Evolutionary conservation across 2,797 vertebrate genomes (phyloP).

Genomic region (Sebastes hubbsi): DNA sequence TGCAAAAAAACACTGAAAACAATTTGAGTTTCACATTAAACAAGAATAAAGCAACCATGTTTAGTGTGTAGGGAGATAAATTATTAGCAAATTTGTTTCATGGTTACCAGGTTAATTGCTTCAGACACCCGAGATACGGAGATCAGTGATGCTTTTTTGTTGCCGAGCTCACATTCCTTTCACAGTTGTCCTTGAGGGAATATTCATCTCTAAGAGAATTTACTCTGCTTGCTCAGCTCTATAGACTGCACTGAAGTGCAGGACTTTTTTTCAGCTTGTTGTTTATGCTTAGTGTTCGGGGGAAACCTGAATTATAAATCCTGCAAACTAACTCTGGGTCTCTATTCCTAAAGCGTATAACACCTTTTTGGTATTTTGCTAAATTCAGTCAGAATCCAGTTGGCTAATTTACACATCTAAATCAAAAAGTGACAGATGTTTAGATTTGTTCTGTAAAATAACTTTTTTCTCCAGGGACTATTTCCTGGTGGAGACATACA

Average conservation of each 20-base stretch:
- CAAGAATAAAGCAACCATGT: background rate
- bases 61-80: background rate
- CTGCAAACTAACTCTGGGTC: background rate
- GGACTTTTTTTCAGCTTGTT: background rate
- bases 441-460: background rate
- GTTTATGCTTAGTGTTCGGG: background rate
- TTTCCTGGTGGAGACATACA: background rate
- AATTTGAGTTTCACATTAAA: background rate
- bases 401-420: background rate
- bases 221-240: background rate
- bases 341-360: background rate
- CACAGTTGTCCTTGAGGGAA: background rate
- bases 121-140: background rate
- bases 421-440: background rate
- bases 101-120: background rate
- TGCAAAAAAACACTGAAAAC: background rate
- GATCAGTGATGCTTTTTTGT: background rate
- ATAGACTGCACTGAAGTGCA: background rate
- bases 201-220: background rate
- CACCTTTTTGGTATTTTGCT: background rate
- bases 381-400: background rate
- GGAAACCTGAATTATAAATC: background rate
- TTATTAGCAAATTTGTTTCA: background rate
- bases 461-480: background rate
- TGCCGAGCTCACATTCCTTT: background rate